Percentiles rank a stretch among this genome's conserved stretches.
phyloP scores from a whole-genome alignment of 1,140 invertebrate species.

The Calycopis cecrops region DNA sequence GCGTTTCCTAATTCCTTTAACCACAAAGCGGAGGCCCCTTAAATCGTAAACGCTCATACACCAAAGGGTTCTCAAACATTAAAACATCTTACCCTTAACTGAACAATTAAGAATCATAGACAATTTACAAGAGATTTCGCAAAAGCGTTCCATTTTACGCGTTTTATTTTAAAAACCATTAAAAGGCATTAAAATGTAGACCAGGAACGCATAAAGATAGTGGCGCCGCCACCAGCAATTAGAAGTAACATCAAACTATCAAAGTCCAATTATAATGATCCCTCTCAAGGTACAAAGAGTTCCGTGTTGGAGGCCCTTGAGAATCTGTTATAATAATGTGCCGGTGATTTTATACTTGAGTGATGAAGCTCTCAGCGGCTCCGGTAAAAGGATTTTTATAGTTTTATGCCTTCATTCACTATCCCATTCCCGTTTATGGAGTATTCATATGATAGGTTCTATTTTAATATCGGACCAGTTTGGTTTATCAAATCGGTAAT shows the following conservation, averaged over 20 bases:
- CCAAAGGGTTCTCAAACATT: conserved; percentile 31
- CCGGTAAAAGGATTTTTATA: conserved; percentile 50
- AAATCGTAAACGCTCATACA: conserved; percentile 1
- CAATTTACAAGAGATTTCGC: conserved; percentile 26
- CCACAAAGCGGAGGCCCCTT: conserved; percentile 19
- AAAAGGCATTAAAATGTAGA: conserved; percentile 50
- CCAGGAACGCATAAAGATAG: conserved; percentile 44
- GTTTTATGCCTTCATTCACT: conserved; percentile 47
- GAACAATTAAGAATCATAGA: conserved; percentile 31
- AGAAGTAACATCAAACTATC: conserved; percentile 44
- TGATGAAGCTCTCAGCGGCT: conserved; percentile 40
- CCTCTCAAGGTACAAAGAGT: conserved; percentile 21
- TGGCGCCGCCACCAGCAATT: conserved; percentile 38
- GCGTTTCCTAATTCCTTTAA: conserved; percentile 6
- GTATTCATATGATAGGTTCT: conserved; percentile 21
- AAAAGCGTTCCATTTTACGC: conserved; percentile 31
- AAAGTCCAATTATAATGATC: conserved; percentile 33
- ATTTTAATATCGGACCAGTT: conserved; percentile 14
- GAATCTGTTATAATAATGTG: conserved; percentile 40
- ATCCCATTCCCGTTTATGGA: conserved; percentile 21
- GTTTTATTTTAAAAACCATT: conserved; percentile 32
- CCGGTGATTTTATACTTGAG: conserved; percentile 51
- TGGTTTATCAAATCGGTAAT: conserved; percentile 7
- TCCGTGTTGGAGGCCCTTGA: conserved; percentile 25
- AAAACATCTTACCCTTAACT: conserved; percentile 30